A percentile compares a stretch with the other conserved stretches of the same genome.
Conservation (phyloP, 2,113 vertebrate genomes). For the Tiliqua scincoides region DNA sequence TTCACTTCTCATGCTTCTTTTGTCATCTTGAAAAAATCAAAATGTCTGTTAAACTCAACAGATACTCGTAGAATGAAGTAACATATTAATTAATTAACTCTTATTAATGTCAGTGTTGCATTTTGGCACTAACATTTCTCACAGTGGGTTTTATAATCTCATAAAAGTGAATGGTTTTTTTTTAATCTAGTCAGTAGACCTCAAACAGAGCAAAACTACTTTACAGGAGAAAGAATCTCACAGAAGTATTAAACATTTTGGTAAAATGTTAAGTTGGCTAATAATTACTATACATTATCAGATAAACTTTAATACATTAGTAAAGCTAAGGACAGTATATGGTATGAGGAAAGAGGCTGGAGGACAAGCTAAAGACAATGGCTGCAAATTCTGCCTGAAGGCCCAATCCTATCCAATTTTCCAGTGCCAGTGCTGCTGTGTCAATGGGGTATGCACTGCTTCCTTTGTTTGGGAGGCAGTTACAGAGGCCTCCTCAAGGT, state of each 20-base stretch:
- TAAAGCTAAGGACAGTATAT: background rate
- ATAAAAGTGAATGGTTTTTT: background rate
- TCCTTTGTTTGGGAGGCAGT: no score
- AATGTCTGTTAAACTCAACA: background rate
- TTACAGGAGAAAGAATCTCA: no score
- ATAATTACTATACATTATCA: background rate
- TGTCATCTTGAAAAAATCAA: slow-evolving; percentile 26
- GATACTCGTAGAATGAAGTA: slow-evolving; percentile 2
- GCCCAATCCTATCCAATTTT: no score
- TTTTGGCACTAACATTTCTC: background rate
- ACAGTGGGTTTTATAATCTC: background rate
- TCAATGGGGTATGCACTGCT: no score
- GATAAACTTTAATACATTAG: background rate
- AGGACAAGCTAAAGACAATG: background rate
- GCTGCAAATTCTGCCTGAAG: background rate
- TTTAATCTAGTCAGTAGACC: no score
- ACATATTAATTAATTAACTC: background rate
- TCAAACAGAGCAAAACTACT: no score
- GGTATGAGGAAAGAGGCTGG: background rate
- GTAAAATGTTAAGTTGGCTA: background rate
- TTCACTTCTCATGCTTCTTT: slow-evolving; percentile 46
- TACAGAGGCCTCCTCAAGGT: no score
- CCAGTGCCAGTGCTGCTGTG: no score
- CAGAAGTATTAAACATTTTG: background rate
- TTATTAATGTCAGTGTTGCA: background rate